These are phyloP conservation scores for human (Homo sapiens) DNA, from an alignment of 2,113 vertebrate species.

Conservation along the genomic window DNA sequence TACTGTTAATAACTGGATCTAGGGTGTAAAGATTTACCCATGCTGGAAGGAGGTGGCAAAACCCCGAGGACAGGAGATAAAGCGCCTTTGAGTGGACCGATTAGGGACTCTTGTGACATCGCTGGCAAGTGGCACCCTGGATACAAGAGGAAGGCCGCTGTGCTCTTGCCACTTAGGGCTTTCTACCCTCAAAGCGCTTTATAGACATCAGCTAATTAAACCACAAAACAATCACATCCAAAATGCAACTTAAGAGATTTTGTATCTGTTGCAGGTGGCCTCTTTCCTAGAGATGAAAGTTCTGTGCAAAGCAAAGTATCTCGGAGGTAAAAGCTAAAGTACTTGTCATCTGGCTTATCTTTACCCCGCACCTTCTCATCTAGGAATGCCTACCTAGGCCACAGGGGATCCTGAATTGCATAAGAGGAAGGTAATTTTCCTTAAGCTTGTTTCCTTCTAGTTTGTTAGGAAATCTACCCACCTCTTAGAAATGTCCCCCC, in stretches of 20 bases:
- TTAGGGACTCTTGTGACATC: constrained; percentile 55
- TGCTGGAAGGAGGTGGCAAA: constrained; percentile 48
- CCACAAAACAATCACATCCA: background rate
- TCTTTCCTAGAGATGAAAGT: constrained; percentile 43
- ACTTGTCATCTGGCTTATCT: background rate
- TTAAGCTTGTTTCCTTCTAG: background rate
- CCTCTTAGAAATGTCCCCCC: background rate
- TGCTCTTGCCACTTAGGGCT: constrained; percentile 24
- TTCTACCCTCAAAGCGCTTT: constrained; percentile 52
- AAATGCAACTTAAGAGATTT: constrained; percentile 63
- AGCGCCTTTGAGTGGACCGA: constrained; percentile 62
- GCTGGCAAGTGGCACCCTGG: constrained; percentile 39
- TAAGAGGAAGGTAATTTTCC: background rate
- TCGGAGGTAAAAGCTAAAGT: background rate
- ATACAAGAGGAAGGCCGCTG: background rate
- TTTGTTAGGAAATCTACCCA: background rate
- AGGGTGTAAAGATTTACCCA: constrained; percentile 37
- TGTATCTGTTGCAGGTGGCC: constrained; percentile 23
- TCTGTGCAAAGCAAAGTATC: background rate
- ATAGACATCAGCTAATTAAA: constrained; percentile 56
- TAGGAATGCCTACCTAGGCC: background rate
- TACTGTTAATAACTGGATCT: constrained; percentile 72
- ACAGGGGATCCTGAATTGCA: background rate
- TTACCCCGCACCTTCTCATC: background rate
- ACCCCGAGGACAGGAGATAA: constrained; percentile 67